Base-by-base conservation (phyloP, 2,113 vertebrate genomes). In the Oxyura jamaicensis region DNA sequence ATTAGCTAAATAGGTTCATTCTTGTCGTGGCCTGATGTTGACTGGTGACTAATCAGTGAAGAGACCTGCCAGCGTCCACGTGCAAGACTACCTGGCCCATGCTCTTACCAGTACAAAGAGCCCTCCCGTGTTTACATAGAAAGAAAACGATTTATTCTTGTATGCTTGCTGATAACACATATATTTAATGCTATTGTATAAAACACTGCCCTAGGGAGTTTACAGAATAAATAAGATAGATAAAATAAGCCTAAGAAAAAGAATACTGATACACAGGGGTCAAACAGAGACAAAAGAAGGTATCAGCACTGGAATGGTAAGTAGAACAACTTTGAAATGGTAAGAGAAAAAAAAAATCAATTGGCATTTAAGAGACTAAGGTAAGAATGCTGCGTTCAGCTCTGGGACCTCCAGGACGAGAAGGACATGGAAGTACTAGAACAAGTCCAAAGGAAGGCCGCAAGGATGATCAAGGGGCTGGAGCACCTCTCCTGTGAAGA, bases 41-140 rank as follows among this genome's bases (percentile, higher is more conserved):
- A 22, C 41, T 3, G 0, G 35, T 19, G 46, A 75, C 35, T 67
- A 29, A 29, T 14, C 85, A 35, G 26, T 11, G 60, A 58, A 62
- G 33, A 35, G 69, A 75, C 14, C 41, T 71, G 55, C 19, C 53
- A 73, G 53, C 42, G 83, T 42, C 48, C 16, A 36, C 0, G 3
- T 0, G 4, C 25, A 66, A 9, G 46, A 67, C 60, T 50, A 66
- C 59, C 35, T 42, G n/a, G 29, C 65, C 73, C 65, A 15, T 2
- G 33, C 29, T 66, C 6, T 39, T 35, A 60, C 25, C 21, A 4
- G 0, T 20, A 52, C 13, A 4, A 20, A 11, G 6, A 11, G 66
- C 29, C 33, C 33, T 52, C 29, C 10, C 56, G 16, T 7, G 1
- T 26, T 8, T 13, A 60, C 1, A 53, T 4, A 82, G 11, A 13